These are phyloP conservation scores for Papilio aristodemus DNA, from an alignment of 1,140 invertebrate genomes.

Conservation along the genomic window DNA sequence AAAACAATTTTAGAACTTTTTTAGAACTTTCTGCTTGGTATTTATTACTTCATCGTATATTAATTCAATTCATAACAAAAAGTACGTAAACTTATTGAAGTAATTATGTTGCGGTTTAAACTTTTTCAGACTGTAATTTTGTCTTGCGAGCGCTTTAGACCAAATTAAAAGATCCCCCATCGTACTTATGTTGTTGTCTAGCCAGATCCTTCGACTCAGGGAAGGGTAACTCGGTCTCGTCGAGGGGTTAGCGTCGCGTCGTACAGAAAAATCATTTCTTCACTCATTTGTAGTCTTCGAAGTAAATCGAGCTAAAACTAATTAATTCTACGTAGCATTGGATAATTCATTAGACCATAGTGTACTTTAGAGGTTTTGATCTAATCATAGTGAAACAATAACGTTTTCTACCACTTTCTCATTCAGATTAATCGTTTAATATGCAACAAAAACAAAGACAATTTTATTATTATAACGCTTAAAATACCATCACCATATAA, in stretches of 20 bases:
- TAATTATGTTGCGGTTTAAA: too few relatives aligned
- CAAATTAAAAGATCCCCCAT: background rate
- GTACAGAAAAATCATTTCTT: slow-evolving; percentile 14
- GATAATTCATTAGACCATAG: background rate
- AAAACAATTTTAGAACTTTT: too few relatives aligned
- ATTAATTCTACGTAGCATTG: slow-evolving; percentile 9
- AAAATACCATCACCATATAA: too few relatives aligned
- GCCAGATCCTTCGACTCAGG: background rate
- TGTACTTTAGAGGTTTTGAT: background rate
- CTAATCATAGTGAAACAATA: background rate
- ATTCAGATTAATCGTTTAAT: background rate
- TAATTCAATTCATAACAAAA: too few relatives aligned
- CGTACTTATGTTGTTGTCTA: slow-evolving; percentile 17
- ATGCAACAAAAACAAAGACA: too few relatives aligned
- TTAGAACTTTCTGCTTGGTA: too few relatives aligned
- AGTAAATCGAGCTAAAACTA: slow-evolving; percentile 18
- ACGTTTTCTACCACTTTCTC: background rate
- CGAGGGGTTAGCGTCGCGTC: slow-evolving; percentile 16
- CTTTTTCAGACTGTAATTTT: too few relatives aligned
- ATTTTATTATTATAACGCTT: too few relatives aligned
- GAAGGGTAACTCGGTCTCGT: slow-evolving; percentile 5
- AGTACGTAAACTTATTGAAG: too few relatives aligned
- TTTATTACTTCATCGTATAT: too few relatives aligned
- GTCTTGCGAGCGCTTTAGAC: background rate
- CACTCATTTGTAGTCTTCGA: slow-evolving; percentile 2